phyloP scores from a whole-genome alignment of 2,888 invertebrate species.

The Mesorhabditis spiculigera region DNA sequence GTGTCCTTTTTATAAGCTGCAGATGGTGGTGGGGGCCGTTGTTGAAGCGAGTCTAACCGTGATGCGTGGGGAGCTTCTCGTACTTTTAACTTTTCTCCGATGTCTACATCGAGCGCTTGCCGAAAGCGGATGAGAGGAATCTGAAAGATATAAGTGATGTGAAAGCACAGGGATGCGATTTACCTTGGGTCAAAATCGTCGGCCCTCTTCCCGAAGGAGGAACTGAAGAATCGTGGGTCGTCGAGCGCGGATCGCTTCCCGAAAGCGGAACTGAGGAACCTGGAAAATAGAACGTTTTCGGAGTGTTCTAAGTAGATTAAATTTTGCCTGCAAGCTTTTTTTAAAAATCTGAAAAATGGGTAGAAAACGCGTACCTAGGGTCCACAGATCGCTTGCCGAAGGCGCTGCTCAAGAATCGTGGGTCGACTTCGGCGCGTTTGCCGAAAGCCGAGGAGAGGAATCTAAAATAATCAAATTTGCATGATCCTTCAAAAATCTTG shows the following conservation, averaged over 20 bases:
- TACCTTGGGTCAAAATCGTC: neutral
- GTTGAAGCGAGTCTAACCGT: too few relatives aligned
- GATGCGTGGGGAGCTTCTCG: too few relatives aligned
- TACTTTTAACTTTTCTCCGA: neutral
- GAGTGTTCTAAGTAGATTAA: neutral
- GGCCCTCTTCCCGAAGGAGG: neutral
- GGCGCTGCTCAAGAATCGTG: neutral
- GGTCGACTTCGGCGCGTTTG: neutral
- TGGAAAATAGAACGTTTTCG: neutral
- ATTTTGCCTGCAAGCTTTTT: too few relatives aligned
- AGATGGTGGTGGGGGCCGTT: too few relatives aligned
- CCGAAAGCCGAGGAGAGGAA: slow-evolving; percentile 4
- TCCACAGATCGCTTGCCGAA: slow-evolving; percentile 3
- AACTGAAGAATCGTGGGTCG: neutral
- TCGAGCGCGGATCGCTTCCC: neutral
- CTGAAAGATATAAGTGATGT: too few relatives aligned
- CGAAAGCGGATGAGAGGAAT: slow-evolving; percentile 4
- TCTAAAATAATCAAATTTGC: neutral
- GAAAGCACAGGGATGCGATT: too few relatives aligned
- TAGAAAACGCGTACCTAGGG: neutral
- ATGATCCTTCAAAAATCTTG: too few relatives aligned
- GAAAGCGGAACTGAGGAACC: neutral
- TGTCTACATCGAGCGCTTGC: neutral
- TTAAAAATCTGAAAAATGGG: too few relatives aligned
- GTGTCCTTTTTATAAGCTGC: too few relatives aligned